Conservation (phyloP, 1,140 invertebrate species). For the Nephila pilipes region DNA sequence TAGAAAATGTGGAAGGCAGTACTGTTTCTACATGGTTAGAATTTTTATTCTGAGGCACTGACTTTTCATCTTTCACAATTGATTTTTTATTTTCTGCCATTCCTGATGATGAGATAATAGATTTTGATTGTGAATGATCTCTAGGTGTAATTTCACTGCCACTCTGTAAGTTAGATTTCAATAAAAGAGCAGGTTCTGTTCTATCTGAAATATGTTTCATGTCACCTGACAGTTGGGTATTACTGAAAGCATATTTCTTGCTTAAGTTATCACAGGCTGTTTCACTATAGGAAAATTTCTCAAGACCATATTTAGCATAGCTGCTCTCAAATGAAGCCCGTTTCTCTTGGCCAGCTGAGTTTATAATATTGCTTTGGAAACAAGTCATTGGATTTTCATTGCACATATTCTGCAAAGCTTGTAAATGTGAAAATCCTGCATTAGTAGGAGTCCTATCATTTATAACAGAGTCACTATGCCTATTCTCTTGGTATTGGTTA, state of each 20-base stretch:
- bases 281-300: constrained; percentile 57
- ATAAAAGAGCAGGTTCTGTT: background rate
- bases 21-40: background rate
- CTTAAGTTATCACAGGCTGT: constrained; percentile 54
- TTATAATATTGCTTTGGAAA: constrained; percentile 37
- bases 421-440: constrained; percentile 62
- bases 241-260: constrained; percentile 48
- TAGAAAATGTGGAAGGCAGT: background rate
- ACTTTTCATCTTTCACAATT: background rate
- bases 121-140: background rate
- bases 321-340: background rate
- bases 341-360: constrained; percentile 8
- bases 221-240: constrained; percentile 2
- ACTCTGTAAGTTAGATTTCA: constrained; percentile 46
- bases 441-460: background rate
- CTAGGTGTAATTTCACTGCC: background rate
- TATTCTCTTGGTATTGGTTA: constrained; percentile 36
- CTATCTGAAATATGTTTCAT: background rate
- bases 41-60: background rate
- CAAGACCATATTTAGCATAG: background rate
- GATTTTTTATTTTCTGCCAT: background rate
- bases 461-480: background rate
- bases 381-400: constrained; percentile 55
- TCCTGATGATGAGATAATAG: background rate
- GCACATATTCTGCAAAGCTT: constrained; percentile 72